Base-by-base conservation (phyloP, 2,888 invertebrate genomes). In the Tribolium freemani region DNA sequence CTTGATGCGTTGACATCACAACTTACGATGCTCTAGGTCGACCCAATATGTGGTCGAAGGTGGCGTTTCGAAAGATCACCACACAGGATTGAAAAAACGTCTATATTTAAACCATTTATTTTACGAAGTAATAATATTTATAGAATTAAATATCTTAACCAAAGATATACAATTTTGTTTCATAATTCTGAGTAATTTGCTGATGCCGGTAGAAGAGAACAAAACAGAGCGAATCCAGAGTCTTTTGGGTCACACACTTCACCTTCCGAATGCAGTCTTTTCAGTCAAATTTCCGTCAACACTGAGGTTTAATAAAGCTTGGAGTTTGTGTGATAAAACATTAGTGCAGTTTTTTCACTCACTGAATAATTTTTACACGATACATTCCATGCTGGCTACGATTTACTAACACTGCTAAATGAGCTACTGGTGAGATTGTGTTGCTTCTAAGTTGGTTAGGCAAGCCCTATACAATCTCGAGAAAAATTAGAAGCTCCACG, bases 91-190 rank as follows among this genome's bases (percentile, higher is more conserved):
- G 3, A 8, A 26, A 53, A 2, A 26, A 53, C 6, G 26, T n/a
- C 9, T 74, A 73, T 82, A 83, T 81, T 81, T 83, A 83, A 83
- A 83, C 82, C 83, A 83, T 83, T 83, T 83, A 84, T 81, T 82
- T 81, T 79, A 77, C 80, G 80, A 81, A 81, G 76, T 77, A 63
- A 21, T 61, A 64, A 46, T 80, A 80, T 80, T 81, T 75, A 70
- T 73, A 69, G 70, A 67, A 71, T 66, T 72, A 70, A 76, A 72
- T 73, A 75, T 77, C 72, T 74, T 75, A 71, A 74, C 71, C 60
- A 71, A 74, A 71, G 71, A 74, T 67, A 72, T 68, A 67, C 54
- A 73, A 68, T 74, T 56, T 72, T 53, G 54, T 56, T 54, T 70
- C 50, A 70, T 60, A 60, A 68, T 64, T n/a, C 69, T 64, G 68